A percentile compares a stretch with the other conserved stretches of the same genome.
These are phyloP conservation scores for Nephrocerus scutellatus DNA, from an alignment of 2,888 invertebrate genomes.

Conservation along the genomic window DNA sequence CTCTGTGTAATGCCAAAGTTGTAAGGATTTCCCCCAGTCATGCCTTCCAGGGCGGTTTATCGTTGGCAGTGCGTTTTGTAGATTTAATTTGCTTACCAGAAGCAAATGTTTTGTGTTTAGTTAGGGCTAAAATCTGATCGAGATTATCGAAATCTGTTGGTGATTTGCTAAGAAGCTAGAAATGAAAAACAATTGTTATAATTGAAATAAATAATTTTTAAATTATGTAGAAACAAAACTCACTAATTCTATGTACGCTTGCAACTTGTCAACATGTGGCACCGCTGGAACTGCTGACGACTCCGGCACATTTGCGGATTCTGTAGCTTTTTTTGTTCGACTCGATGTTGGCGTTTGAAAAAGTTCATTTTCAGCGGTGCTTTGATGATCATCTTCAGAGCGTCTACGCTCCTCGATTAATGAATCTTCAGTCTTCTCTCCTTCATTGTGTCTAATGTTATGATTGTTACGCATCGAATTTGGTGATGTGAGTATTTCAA, in stretches of 20 bases:
- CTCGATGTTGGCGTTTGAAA: conserved; percentile 28
- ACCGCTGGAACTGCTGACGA: conserved; percentile 25
- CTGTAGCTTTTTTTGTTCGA: conserved; percentile 31
- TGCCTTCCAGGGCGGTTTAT: conserved; percentile 42
- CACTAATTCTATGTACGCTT: conserved; percentile 45
- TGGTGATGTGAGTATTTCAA: conserved; percentile 58
- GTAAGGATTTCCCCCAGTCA: no score
- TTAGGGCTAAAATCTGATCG: conserved; percentile 36
- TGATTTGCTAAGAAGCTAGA: conserved; percentile 52
- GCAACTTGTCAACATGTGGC: conserved; percentile 36
- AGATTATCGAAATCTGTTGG: conserved; percentile 46
- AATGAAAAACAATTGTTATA: conserved; percentile 8
- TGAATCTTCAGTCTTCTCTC: conserved; percentile 23
- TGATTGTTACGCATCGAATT: conserved; percentile 18
- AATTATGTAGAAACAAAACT: conserved; percentile 3
- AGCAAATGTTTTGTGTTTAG: conserved; percentile 24
- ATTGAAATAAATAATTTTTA: conserved; percentile 5
- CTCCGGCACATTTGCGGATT: conserved; percentile 27
- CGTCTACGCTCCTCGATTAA: conserved; percentile 22
- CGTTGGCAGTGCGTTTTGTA: conserved; percentile 21
- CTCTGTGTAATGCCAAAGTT: no score
- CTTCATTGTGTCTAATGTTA: conserved; percentile 22
- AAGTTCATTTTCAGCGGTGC: conserved; percentile 41
- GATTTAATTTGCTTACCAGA: conserved; percentile 24
- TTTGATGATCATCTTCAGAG: conserved; percentile 36